Base-by-base conservation (phyloP, 53 echinoderm and acorn worm genomes). In the Apostichopus leukothele region DNA sequence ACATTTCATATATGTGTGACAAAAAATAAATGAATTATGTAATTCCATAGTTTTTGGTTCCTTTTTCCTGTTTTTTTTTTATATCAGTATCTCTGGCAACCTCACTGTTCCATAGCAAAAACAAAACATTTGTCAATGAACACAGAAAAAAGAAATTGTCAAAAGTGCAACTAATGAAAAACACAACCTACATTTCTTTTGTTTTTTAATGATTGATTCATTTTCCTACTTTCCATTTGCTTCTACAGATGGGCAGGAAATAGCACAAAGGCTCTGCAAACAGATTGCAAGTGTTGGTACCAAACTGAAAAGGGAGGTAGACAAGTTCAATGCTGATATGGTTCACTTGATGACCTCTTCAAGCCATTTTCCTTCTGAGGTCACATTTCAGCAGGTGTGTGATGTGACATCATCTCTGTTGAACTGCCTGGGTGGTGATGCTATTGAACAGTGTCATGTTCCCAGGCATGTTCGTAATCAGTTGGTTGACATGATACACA, bases 361-460 rank as follows among this genome's bases (percentile, higher is more conserved):
- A 14, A n/a, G 68, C 5, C 13, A 67, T n/a, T 67, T 67, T n/a
- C 68, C 68, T n/a, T 67, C 68, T n/a, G n/a, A n/a, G 13, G n/a
- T 67, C 68, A 67, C 68, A 67, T 67, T 67, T 67, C 13, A 67
- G 13, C 68, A 67, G 68, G 68, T 67, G 13, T 67, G 68, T 67
- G 68, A 67, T 67, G 68, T 67, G 68, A 67, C 68, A n/a, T 67
- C 68, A 67, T n/a, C 13, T 67, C 13, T 67, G 68, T 67, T 0
- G 68, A n/a, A 67, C 68, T 67, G 68, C 68, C 68, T 67, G 68
- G 68, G 68, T 67, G 68, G 2, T 67, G 68, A 67, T 67, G 68
- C 68, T 67, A 0, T 67, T 67, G 3, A 67, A 14, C 68, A 67
- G n/a, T 67, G 68, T 67, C 68, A 67, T 67, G 68, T 67, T 67